These are phyloP conservation scores for Prosapia bicincta DNA, from an alignment of 2,888 invertebrate genomes.

Conservation along the genomic window DNA sequence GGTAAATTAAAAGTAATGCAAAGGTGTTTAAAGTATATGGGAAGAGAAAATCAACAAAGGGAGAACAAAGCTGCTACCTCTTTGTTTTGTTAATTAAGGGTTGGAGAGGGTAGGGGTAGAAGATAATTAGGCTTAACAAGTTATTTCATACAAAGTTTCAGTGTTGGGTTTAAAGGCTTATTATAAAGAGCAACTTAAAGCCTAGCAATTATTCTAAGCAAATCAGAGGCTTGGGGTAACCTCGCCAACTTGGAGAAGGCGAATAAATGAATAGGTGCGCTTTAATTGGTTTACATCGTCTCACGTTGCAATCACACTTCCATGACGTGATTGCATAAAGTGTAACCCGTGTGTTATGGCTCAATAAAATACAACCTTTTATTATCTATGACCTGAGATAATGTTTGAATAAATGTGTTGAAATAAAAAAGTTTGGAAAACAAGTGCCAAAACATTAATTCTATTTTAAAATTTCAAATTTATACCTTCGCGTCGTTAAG, in stretches of 20 bases:
- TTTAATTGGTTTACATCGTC: too few relatives aligned
- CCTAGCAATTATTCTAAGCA: slow-evolving; percentile 2
- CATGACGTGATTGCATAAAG: too few relatives aligned
- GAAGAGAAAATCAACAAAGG: slow-evolving; percentile 1
- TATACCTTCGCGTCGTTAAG: too few relatives aligned
- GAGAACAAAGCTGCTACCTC: background rate
- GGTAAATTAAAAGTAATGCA: background rate
- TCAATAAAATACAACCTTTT: too few relatives aligned
- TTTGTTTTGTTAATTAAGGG: slow-evolving; percentile 2
- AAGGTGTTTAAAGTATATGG: background rate
- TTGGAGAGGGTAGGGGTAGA: background rate
- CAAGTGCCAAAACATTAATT: too few relatives aligned
- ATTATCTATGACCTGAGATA: too few relatives aligned
- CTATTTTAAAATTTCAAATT: too few relatives aligned
- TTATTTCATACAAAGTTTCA: slow-evolving; percentile 2
- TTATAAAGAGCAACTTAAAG: background rate
- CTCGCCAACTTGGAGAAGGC: background rate
- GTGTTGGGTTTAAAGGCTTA: background rate
- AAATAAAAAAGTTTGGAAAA: too few relatives aligned
- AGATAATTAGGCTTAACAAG: slow-evolving; percentile 2
- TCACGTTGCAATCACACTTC: too few relatives aligned
- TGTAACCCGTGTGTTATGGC: too few relatives aligned
- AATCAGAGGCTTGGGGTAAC: background rate
- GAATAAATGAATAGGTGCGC: background rate
- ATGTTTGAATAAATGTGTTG: too few relatives aligned